Evolutionary conservation across 2,797 vertebrate genomes (phyloP).

Genomic region (Argya squamiceps): DNA sequence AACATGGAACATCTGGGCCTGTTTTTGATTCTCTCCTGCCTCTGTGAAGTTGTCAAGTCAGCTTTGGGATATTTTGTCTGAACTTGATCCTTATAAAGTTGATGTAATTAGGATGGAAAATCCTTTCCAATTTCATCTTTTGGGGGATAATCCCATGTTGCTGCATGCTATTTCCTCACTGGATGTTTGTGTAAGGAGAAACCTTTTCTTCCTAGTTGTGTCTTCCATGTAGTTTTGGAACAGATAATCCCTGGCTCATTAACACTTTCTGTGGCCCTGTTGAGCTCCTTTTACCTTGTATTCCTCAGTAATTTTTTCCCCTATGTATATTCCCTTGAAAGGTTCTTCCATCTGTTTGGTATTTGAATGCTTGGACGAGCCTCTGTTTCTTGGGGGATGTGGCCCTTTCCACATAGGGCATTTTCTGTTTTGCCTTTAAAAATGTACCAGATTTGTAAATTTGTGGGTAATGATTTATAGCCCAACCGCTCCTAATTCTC

Average conservation of each 20-base stretch:
- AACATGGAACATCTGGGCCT: not conserved
- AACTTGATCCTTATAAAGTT: not conserved
- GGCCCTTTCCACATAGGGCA: not conserved
- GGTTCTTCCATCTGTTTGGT: conserved; percentile 6
- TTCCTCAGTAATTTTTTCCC: not conserved
- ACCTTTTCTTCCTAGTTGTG: not conserved
- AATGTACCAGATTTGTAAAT: not conserved
- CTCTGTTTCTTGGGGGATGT: not conserved
- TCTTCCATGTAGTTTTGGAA: not conserved
- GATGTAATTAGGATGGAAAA: not conserved
- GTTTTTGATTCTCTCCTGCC: not conserved
- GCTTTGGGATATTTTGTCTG: conserved; percentile 14
- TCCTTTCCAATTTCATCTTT: not conserved
- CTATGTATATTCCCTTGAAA: not conserved
- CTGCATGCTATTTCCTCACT: not conserved
- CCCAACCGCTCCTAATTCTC: not conserved
- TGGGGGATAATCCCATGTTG: not conserved
- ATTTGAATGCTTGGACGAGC: not conserved
- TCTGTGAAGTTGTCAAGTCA: conserved; percentile 8
- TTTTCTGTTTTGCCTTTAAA: conserved; percentile 1
- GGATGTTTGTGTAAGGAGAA: not conserved
- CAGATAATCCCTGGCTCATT: not conserved
- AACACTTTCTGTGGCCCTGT: not conserved
- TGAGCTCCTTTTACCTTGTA: not conserved
- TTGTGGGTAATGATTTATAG: not conserved